A percentile compares a stretch with the other conserved stretches of the same genome.
phyloP scores from a whole-genome alignment of 2,797 vertebrate species.

The Arnoldichthys spilopterus region DNA sequence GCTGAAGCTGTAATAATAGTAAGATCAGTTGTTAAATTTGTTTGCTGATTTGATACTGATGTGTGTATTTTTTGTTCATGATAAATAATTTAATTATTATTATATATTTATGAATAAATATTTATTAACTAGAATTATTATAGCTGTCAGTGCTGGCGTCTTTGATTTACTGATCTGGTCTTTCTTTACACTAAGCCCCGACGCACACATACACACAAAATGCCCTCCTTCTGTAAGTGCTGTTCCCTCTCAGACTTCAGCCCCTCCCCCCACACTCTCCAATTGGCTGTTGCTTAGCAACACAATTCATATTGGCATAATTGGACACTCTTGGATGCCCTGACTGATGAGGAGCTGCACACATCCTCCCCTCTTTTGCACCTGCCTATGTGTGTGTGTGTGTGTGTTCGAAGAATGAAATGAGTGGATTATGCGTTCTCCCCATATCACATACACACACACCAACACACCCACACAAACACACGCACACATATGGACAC shows the following conservation, averaged over 20 bases:
- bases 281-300: constrained; percentile 80
- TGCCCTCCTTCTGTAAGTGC: not conserved
- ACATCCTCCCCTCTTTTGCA: not conserved
- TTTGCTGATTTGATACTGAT: too few species aligned
- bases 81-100: too few species aligned
- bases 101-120: too few species aligned
- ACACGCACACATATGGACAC: too few species aligned
- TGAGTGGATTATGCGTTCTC: not conserved
- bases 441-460: not conserved
- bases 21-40: too few species aligned
- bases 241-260: not conserved
- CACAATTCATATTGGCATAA: constrained; percentile 79
- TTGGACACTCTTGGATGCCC: constrained; percentile 76
- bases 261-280: constrained; percentile 56
- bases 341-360: constrained; percentile 65
- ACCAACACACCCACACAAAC: too few species aligned
- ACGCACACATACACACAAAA: constrained; percentile 4
- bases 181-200: not conserved
- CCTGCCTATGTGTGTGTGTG: not conserved
- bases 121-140: too few species aligned
- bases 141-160: too few species aligned
- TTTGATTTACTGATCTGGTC: too few species aligned
- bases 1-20: too few species aligned
- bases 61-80: too few species aligned
- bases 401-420: not conserved